Evolutionary conservation across 2,888 invertebrate genomes (phyloP), one percentile per base, ranked within the genome.

Genomic region (Protodeltote pygarga): DNA sequence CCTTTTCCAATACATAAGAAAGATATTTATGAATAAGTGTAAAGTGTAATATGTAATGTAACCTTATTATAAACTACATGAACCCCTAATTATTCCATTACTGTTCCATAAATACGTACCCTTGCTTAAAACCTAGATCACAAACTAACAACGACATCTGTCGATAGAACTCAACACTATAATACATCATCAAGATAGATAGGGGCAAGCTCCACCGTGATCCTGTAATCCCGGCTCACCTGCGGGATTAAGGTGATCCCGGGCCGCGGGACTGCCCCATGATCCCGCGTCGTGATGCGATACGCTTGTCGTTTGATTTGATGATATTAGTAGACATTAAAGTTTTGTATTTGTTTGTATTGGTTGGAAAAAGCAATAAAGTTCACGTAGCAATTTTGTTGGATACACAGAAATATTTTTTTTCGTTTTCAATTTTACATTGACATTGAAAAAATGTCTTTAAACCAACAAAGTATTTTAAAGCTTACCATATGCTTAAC

Each of bases 131-230:
- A 39, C 54, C 41, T 28, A 29, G 9, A 14, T 40, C 44, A 23
- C 39, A 40, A 62, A 65, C 52, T 47, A 25, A 52, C 66, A 67
- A 71, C 68, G 81, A 84, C 83, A 81, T 73, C 73, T 86, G 88
- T 86, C 88, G 71, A 82, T 80, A 51, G 60, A 64, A 68, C 55
- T 83, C 74, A 57, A 60, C 65, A 65, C 74, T 63, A 77, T 77
- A 79, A 87, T 88, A 83, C 76, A 81, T 87, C 87, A 88, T 77
- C 73, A 81, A 81, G 87, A 86, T 71, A 73, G 75, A 83, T 81
- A 75, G 73, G 61, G 72, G 50, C 55, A 67, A 51, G 50, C 61
- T 51, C 59, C 67, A 75, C 70, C 62, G 65, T 73, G 74, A 81
- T 77, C 81, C 79, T 66, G 75, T 70, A 61, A 71, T 69, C 73